phyloP scores from a whole-genome alignment of 1,140 invertebrate genomes.

The Lethocerus indicus region DNA sequence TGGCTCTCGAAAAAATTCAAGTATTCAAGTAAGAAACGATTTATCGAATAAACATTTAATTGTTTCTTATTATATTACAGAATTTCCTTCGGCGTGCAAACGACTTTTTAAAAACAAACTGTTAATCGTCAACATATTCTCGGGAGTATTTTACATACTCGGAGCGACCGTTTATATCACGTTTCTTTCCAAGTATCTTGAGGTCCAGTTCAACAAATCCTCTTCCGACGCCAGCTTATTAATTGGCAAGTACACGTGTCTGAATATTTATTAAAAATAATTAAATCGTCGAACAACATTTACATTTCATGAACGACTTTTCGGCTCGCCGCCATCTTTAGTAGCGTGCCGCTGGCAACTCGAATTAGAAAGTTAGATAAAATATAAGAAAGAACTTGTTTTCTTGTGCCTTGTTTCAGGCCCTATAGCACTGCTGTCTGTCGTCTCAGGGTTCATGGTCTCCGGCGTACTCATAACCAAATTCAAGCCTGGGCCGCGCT shows the following conservation, averaged over 20 bases:
- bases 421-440: slow-evolving; percentile 33
- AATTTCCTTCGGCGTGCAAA: slow-evolving; percentile 36
- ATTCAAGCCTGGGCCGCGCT: slow-evolving; percentile 37
- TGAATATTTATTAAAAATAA: background rate
- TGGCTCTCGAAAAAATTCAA: too few relatives aligned
- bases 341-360: too few relatives aligned
- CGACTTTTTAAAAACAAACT: slow-evolving; percentile 39
- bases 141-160: slow-evolving; percentile 40
- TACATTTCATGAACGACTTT: too few relatives aligned
- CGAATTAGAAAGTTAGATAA: too few relatives aligned
- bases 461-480: slow-evolving; percentile 42
- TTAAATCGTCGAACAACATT: background rate
- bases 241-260: slow-evolving; percentile 28
- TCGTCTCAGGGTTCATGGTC: slow-evolving; percentile 39
- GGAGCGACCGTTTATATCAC: slow-evolving; percentile 48
- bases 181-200: slow-evolving; percentile 51
- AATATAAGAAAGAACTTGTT: too few relatives aligned
- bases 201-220: slow-evolving; percentile 45
- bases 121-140: slow-evolving; percentile 35
- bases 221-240: slow-evolving; percentile 41
- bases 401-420: too few relatives aligned
- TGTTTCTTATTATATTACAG: slow-evolving; percentile 19
- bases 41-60: background rate
- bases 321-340: too few relatives aligned
- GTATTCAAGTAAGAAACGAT: background rate